Evolutionary conservation across 30 jellyfish, hydroid and myxozoan species (phyloP), one percentile per base, ranked within the genome.

Genomic region (Chrysaora quinquecirrha): DNA sequence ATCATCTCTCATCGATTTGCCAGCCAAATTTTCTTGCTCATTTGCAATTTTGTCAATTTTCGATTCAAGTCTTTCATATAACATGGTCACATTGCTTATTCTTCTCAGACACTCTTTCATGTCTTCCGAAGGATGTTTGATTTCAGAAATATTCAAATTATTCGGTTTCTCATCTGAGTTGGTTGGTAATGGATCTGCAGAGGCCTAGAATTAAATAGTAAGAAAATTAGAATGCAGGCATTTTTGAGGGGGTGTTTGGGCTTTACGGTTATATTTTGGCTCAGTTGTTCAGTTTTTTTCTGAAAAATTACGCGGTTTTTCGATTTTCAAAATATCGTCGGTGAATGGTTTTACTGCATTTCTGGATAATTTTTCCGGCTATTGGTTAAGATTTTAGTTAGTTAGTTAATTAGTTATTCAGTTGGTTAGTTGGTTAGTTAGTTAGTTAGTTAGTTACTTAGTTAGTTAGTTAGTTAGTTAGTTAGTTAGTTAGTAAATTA

Each of bases 71-170:
- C 54, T 68, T 1, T 28, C 75, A 60, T 49, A 75, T 34, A 32
- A 49, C 19, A 69, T 10, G 9, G 76, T 68, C 48, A 75, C 35
- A 1, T 27, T 24, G 14, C 76, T 50, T 1, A 75, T 30, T 52
- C 30, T 28, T 21, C 64, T 31, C 64, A 75, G 43, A 24, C 74
- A 75, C 3, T 75, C 86, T 75, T 32, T 29, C 56, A 75, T 28
- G 0, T 49, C 86, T 23, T 69, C 86, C 1, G 86, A 75, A 1
- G 86, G 86, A 32, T 75, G 62, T 29, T 16, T 25, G 28, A 25
- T 27, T 0, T 25, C 14, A 52, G 72, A 35, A 33, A 20, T 29
- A 4, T 32, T 35, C 81, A 20, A 69, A n/a, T n/a, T n/a, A n/a
- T n/a, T n/a, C n/a, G 22, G 1, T 27, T 34, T 46, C 12, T 30